Conservation (phyloP, 2,888 invertebrate species). For the Diaprepes abbreviatus region DNA sequence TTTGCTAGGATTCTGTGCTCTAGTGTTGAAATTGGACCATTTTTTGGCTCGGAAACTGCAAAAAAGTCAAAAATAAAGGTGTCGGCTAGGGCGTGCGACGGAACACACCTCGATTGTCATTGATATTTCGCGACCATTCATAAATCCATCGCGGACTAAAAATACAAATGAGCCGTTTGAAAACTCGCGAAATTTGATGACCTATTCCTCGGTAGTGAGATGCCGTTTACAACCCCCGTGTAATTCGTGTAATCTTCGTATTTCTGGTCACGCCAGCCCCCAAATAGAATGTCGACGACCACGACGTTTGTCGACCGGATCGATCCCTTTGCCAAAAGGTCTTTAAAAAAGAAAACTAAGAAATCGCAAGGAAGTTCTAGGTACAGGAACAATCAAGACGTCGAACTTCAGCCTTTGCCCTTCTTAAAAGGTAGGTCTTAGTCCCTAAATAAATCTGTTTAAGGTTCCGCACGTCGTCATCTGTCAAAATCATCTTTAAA, state of each 20-base stretch:
- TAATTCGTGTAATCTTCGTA: constrained; percentile 55
- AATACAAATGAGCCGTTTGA: constrained; percentile 61
- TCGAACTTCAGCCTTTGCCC: constrained; percentile 96
- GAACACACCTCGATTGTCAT: constrained; percentile 63
- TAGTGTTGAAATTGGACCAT: constrained; percentile 52
- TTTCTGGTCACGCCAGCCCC: constrained; percentile 45
- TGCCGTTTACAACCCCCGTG: constrained; percentile 61
- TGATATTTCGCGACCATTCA: constrained; percentile 65
- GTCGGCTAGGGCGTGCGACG: constrained; percentile 63
- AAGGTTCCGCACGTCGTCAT: constrained; percentile 27
- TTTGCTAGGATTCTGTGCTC: constrained; percentile 5
- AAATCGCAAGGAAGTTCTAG: constrained; percentile 99
- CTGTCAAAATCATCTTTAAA: constrained; percentile 31
- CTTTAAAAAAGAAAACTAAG: constrained; percentile 97
- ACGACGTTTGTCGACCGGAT: constrained; percentile 98
- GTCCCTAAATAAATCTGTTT: constrained; percentile 11
- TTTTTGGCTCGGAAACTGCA: constrained; percentile 29
- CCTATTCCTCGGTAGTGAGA: constrained; percentile 61
- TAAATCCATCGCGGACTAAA: constrained; percentile 58
- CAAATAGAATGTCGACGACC: constrained; percentile 82
- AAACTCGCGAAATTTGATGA: constrained; percentile 62
- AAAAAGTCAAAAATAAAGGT: constrained; percentile 36
- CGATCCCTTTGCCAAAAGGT: constrained; percentile 99
- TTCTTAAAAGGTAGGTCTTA: constrained; percentile 90
- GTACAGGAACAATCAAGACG: constrained; percentile 98